These are phyloP conservation scores for Sander vitreus DNA, from an alignment of 2,113 vertebrate species.

Conservation along the genomic window DNA sequence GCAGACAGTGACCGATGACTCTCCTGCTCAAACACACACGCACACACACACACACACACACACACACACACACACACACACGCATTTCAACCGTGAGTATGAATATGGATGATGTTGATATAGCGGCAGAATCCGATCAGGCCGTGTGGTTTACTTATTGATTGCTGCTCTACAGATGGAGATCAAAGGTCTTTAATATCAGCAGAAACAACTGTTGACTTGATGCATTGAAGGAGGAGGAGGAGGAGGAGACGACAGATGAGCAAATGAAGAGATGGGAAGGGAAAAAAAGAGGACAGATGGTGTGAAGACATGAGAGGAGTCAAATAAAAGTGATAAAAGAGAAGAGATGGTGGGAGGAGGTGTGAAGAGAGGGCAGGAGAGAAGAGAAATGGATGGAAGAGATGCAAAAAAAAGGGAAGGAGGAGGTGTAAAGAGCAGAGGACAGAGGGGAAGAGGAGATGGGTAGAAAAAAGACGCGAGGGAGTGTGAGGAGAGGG, in stretches of 20 bases:
- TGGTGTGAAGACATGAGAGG: neutral
- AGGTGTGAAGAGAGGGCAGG: neutral
- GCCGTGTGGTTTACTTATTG: conserved; percentile 49
- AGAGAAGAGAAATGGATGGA: neutral
- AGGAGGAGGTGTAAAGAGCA: neutral
- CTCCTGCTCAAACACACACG: conserved; percentile 12
- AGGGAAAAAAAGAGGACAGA: neutral
- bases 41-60: conserved; percentile 15
- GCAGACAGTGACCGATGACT: conserved; percentile 70
- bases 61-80: conserved; percentile 27
- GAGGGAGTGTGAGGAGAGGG: neutral
- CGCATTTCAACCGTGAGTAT: conserved; percentile 4
- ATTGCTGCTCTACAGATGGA: conserved; percentile 43
- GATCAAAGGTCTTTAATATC: conserved; percentile 58
- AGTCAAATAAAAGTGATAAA: neutral
- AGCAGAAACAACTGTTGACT: conserved; percentile 32
- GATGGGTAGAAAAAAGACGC: neutral
- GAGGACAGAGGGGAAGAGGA: neutral
- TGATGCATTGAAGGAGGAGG: neutral
- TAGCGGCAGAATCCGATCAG: conserved; percentile 7
- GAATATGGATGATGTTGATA: conserved; percentile 55
- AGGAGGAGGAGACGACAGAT: no score
- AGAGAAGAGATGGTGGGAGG: neutral
- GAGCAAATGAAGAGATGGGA: neutral
- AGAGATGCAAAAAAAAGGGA: no score